A percentile compares a stretch with the other conserved stretches of the same genome.
These are phyloP conservation scores for Tinamus guttatus DNA, from an alignment of 2,113 vertebrate species.

Conservation along the genomic window DNA sequence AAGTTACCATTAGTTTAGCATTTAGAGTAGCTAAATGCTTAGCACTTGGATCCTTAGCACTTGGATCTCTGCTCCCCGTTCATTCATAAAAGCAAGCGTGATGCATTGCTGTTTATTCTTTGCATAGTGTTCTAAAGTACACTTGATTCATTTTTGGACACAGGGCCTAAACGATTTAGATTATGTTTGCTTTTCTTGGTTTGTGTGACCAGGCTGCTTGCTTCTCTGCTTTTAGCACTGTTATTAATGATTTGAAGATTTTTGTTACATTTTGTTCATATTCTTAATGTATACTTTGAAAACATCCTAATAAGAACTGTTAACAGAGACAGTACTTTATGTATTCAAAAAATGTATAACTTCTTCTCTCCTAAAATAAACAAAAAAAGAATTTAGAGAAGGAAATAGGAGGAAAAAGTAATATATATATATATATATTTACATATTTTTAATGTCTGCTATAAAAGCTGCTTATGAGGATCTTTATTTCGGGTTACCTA, in stretches of 20 bases:
- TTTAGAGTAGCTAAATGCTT: not conserved
- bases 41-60: not conserved
- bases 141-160: conserved; percentile 17
- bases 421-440: not conserved
- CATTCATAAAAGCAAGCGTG: not conserved
- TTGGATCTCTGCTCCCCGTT: not conserved
- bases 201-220: not conserved
- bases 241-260: conserved; percentile 27
- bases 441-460: not conserved
- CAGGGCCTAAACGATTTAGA: not conserved
- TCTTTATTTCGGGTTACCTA: not conserved
- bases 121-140: not conserved
- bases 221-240: not conserved
- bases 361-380: not conserved
- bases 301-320: not conserved
- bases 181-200: conserved; percentile 23
- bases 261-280: not conserved
- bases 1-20: not conserved
- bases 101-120: conserved; percentile 9
- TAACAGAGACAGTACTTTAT: not conserved
- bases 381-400: not conserved
- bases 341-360: not conserved
- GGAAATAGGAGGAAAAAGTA: not conserved
- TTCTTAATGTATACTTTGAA: not conserved
- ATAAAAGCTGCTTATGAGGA: not conserved